Base-by-base conservation (phyloP, 37 sponge, comb jelly and placozoan genomes). In the Dysidea cf. avara region DNA sequence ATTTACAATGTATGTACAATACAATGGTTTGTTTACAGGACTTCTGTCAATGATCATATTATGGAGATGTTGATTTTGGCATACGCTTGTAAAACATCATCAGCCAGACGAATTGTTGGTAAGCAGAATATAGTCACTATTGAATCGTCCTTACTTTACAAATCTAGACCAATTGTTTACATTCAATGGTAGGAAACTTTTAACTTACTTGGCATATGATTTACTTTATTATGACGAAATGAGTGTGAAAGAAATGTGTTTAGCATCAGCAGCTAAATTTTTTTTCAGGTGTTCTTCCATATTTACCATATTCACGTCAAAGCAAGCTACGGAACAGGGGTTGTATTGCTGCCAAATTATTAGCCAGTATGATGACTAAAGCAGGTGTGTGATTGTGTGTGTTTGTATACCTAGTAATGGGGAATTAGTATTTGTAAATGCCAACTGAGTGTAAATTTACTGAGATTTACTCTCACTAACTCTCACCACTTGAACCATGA, bases 201-300 rank as follows among this genome's bases (percentile, higher is more conserved):
- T n/a, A n/a, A n/a, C n/a, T n/a, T n/a, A n/a, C n/a, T n/a, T n/a
- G n/a, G n/a, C n/a, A n/a, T n/a, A n/a, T n/a, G n/a, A n/a, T n/a
- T n/a, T n/a, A n/a, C n/a, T n/a, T n/a, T n/a, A n/a, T n/a, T n/a
- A n/a, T n/a, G n/a, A n/a, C n/a, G n/a, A n/a, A n/a, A n/a, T n/a
- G n/a, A n/a, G n/a, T n/a, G n/a, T n/a, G n/a, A n/a, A n/a, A n/a
- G n/a, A n/a, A n/a, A n/a, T n/a, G n/a, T n/a, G n/a, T n/a, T n/a
- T n/a, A n/a, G n/a, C n/a, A n/a, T n/a, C n/a, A n/a, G n/a, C n/a
- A n/a, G n/a, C n/a, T n/a, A n/a, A n/a, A n/a, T n/a, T n/a, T n/a
- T n/a, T n/a, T n/a, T n/a, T n/a, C 78, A 88, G 94, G 93, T 13
- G 99, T 98, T 20, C 77, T 98, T 5, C 99, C 99, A 0, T 98